phyloP scores from a whole-genome alignment of 1,140 invertebrate species.

The Thrips palmi region DNA sequence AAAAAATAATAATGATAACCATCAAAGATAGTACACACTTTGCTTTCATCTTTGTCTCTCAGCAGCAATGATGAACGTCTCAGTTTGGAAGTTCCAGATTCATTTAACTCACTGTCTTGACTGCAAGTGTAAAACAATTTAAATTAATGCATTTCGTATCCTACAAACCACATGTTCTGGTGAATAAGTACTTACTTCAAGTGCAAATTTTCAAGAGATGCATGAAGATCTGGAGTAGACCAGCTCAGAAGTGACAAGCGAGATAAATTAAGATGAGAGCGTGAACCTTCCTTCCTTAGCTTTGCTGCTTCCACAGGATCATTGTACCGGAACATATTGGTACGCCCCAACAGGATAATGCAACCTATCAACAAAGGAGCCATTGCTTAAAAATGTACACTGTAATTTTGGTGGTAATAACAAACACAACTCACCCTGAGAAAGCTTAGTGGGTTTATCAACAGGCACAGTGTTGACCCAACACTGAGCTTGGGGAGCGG shows the following conservation, averaged over 20 bases:
- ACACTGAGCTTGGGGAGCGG: conserved; percentile 49
- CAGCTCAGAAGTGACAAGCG: conserved; percentile 66
- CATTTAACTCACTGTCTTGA: conserved; percentile 18
- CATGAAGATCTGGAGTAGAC: conserved; percentile 65
- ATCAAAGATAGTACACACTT: conserved; percentile 14
- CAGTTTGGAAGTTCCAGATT: conserved; percentile 13
- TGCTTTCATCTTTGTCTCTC: conserved; percentile 19
- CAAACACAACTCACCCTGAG: conserved; percentile 35
- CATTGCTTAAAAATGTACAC: background rate
- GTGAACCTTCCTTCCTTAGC: conserved; percentile 46
- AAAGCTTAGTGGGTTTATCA: conserved; percentile 50
- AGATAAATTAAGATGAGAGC: conserved; percentile 48
- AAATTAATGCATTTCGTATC: no score
- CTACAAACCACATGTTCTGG: conserved; percentile 3
- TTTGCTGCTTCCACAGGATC: conserved; percentile 79
- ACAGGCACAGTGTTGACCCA: conserved; percentile 66
- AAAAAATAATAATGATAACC: no score
- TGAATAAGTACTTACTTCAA: conserved; percentile 16
- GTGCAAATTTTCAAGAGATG: conserved; percentile 47
- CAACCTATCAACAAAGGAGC: conserved; percentile 32
- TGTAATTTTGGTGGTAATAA: conserved; percentile 2
- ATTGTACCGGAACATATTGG: conserved; percentile 86
- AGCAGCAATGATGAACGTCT: conserved; percentile 13
- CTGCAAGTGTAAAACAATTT: conserved; percentile 8
- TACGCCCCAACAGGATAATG: conserved; percentile 68